Conservation (phyloP, 2,888 invertebrate species). For the Cephus sareptanus region DNA sequence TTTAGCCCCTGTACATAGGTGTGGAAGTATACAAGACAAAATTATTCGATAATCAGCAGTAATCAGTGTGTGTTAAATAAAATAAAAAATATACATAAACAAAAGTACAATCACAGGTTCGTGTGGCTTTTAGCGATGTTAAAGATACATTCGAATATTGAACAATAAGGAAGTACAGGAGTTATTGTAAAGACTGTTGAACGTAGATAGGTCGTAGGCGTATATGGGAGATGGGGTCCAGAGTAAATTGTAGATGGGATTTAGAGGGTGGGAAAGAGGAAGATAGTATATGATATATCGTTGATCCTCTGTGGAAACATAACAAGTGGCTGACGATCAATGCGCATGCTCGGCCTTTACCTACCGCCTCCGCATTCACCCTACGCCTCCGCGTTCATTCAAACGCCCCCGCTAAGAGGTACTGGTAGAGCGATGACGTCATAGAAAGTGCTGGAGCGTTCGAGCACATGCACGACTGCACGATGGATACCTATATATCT, state of each 20-base stretch:
- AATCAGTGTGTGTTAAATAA: background rate
- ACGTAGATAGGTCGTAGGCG: background rate
- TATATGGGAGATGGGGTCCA: background rate
- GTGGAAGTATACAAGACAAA: background rate
- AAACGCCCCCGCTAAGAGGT: conserved; percentile 12
- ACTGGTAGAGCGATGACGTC: conserved; percentile 41
- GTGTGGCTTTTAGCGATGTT: background rate
- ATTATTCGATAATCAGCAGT: background rate
- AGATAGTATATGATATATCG: background rate
- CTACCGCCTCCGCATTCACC: background rate
- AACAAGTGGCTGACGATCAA: background rate
- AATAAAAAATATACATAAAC: background rate
- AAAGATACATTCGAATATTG: background rate
- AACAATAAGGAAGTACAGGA: background rate
- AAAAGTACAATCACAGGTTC: background rate
- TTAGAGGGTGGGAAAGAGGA: background rate
- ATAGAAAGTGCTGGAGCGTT: conserved; percentile 37
- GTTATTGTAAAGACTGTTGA: background rate
- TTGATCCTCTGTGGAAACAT: background rate
- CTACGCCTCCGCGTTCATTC: conserved; percentile 8
- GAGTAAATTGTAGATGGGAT: background rate
- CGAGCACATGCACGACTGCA: conserved; percentile 13
- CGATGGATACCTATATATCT: background rate
- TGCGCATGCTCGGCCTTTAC: background rate
- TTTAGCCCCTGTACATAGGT: background rate